These are phyloP conservation scores for Argopecten irradians DNA, from an alignment of 1,140 invertebrate species.

Conservation along the genomic window DNA sequence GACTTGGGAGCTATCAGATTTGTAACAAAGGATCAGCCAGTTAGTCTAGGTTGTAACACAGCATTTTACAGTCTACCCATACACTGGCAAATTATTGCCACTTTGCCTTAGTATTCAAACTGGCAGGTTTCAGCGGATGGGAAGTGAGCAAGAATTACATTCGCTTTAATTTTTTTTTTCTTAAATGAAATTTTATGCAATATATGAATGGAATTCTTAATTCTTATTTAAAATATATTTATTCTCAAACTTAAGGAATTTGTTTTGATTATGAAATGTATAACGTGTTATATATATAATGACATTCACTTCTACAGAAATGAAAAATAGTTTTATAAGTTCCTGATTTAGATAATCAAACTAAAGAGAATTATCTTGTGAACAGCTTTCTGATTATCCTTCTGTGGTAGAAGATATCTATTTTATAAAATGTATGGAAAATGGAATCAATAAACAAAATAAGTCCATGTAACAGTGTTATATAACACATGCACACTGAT, in stretches of 20 bases:
- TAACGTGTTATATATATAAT: too few relatives aligned
- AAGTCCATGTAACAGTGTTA: neutral
- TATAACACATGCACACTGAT: neutral
- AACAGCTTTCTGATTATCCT: neutral
- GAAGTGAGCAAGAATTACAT: neutral
- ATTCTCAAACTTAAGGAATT: too few relatives aligned
- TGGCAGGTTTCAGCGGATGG: neutral
- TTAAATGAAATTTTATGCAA: too few relatives aligned
- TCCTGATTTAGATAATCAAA: too few relatives aligned
- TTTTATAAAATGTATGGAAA: neutral
- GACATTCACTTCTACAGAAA: neutral
- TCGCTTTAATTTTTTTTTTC: too few relatives aligned
- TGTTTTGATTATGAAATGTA: too few relatives aligned
- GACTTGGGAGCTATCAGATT: slow-evolving; percentile 9
- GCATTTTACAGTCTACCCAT: neutral
- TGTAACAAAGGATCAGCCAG: slow-evolving; percentile 20
- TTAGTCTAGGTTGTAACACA: slow-evolving; percentile 21
- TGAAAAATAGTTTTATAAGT: neutral
- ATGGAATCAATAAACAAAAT: neutral
- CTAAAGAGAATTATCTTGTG: neutral
- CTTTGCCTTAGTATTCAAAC: neutral
- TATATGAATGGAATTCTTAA: too few relatives aligned
- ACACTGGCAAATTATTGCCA: neutral
- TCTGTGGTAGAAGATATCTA: neutral
- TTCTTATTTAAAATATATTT: too few relatives aligned